A percentile compares a stretch with the other conserved stretches of the same genome.
Conservation (phyloP, 2,888 invertebrate genomes). For the Limenitis camilla region DNA sequence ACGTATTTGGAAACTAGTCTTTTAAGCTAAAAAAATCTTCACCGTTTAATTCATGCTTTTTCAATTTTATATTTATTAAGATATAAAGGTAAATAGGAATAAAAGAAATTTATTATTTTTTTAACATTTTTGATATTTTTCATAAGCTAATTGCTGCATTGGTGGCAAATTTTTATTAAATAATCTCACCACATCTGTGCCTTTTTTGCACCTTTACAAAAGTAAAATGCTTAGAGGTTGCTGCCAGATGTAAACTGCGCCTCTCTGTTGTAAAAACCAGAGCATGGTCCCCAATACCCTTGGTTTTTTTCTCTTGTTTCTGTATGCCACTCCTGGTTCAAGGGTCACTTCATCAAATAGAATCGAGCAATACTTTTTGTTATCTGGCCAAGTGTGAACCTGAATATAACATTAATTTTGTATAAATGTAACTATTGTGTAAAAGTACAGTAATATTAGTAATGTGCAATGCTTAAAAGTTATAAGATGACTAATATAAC, state of each 20-base stretch:
- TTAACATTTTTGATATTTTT: no score
- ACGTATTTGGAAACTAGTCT: no score
- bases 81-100: no score
- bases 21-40: no score
- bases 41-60: no score
- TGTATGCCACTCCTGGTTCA: conserved; percentile 19
- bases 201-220: conserved; percentile 13
- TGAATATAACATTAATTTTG: neutral
- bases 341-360: conserved; percentile 28
- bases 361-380: neutral
- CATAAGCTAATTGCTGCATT: no score
- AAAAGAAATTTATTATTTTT: no score
- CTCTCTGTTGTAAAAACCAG: conserved; percentile 17
- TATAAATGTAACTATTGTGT: neutral
- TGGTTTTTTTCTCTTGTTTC: conserved; percentile 8
- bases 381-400: neutral
- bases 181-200: no score
- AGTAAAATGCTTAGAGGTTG: conserved; percentile 21
- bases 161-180: no score
- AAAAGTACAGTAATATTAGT: neutral
- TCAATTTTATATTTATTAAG: no score
- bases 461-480: neutral
- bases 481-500: neutral
- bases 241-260: conserved; percentile 14
- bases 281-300: conserved; percentile 13